Conservation (phyloP, 2,797 vertebrate species). For the Pogoniulus pusillus region DNA sequence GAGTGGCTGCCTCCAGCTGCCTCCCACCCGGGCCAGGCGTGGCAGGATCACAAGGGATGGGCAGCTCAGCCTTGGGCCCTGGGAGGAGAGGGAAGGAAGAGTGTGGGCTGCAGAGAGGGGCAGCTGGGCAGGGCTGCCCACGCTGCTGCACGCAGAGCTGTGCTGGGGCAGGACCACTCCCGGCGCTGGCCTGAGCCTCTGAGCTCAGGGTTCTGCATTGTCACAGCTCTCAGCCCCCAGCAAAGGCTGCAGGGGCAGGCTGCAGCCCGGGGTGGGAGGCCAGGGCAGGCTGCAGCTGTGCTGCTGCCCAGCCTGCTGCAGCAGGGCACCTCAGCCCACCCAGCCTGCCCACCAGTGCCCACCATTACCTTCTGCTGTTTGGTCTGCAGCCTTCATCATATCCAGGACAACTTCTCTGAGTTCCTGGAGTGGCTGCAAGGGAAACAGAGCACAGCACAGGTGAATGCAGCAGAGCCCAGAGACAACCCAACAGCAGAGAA, state of each 20-base stretch:
- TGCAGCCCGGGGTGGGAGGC: too few relatives aligned
- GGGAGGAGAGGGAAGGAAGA: neutral
- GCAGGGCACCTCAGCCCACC: neutral
- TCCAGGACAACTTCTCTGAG: conserved; percentile 82
- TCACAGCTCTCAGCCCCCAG: rapidly evolving
- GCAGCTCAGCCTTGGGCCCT: neutral
- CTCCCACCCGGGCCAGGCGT: neutral
- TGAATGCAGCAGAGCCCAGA: neutral
- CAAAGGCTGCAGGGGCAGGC: rapidly evolving
- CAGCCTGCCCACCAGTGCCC: rapidly evolving
- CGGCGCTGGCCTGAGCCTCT: neutral
- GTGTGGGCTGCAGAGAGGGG: rapidly evolving
- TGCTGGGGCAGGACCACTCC: rapidly evolving
- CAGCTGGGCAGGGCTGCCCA: neutral
- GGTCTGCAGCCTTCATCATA: conserved; percentile 79
- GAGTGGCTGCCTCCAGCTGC: neutral
- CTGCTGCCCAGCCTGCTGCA: neutral
- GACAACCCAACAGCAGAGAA: neutral
- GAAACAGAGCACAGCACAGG: neutral
- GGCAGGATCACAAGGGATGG: rapidly evolving
- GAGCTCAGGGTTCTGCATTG: neutral
- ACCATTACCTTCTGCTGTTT: conserved; percentile 52
- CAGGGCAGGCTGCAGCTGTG: neutral
- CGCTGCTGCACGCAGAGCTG: rapidly evolving
- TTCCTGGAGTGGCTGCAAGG: conserved; percentile 84